Conservation (phyloP, 2,888 invertebrate genomes). For the Ophion ellenae region DNA sequence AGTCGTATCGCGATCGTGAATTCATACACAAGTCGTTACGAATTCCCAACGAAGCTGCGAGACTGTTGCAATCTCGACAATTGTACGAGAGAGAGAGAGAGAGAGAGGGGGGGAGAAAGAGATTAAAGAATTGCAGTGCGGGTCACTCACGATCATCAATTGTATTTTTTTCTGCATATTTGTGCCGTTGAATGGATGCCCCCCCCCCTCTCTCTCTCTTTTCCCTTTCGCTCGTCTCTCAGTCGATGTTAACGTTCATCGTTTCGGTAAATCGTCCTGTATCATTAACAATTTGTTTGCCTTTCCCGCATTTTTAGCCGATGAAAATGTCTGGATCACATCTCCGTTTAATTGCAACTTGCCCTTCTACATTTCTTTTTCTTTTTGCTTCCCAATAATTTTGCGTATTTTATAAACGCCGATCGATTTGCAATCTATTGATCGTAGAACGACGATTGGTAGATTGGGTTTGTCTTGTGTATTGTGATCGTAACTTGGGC, state of each 20-base stretch:
- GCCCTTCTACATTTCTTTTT: slow-evolving; percentile 1
- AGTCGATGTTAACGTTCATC: slow-evolving; percentile 24
- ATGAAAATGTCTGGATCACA: slow-evolving; percentile 44
- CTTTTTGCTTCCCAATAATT: slow-evolving; percentile 2
- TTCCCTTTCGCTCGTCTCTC: background rate
- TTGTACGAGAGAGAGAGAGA: background rate
- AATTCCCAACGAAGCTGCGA: slow-evolving; percentile 14
- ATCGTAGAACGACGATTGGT: background rate
- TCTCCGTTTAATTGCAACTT: background rate
- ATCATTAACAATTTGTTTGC: slow-evolving; percentile 30
- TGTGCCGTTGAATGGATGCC: no score
- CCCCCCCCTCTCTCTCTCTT: slow-evolving; percentile 5
- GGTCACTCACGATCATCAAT: slow-evolving; percentile 17
- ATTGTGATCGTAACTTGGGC: background rate
- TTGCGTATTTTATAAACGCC: slow-evolving; percentile 9
- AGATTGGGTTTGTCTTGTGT: slow-evolving; percentile 6
- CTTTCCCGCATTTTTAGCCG: slow-evolving; percentile 36
- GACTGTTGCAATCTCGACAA: slow-evolving; percentile 45
- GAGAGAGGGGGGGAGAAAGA: background rate
- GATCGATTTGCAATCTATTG: slow-evolving; percentile 37
- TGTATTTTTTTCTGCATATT: background rate
- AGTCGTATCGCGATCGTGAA: slow-evolving; percentile 1
- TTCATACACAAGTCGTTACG: background rate
- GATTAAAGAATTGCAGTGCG: background rate
- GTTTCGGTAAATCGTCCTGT: slow-evolving; percentile 55